Percentiles rank a stretch among this genome's conserved stretches.
These are phyloP conservation scores for Procavia capensis DNA, from an alignment of 2,113 vertebrate genomes.

Conservation along the genomic window DNA sequence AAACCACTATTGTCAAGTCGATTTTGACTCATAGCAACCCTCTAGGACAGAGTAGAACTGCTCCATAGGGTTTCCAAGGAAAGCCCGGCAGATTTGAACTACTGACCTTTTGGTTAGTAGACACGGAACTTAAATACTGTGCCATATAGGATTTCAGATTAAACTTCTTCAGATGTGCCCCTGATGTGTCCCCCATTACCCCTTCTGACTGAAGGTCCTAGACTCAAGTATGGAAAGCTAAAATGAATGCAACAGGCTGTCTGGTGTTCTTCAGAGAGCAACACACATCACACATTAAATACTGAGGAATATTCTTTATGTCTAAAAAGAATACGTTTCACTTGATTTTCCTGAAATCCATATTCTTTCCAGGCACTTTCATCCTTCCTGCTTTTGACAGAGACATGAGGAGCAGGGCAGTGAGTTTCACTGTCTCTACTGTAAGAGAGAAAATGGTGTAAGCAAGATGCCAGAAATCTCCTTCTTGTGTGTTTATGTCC, in stretches of 20 bases:
- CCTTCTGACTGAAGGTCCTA: background rate
- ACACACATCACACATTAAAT: background rate
- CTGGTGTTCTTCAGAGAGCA: background rate
- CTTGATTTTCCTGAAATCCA: background rate
- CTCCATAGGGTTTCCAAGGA: too few relatives aligned
- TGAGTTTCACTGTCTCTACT: background rate
- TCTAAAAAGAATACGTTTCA: background rate
- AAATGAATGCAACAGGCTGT: background rate
- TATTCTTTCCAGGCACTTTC: background rate
- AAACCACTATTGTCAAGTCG: too few relatives aligned
- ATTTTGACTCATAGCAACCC: too few relatives aligned
- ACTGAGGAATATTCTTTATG: background rate
- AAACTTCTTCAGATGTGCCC: background rate
- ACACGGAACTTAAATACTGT: too few relatives aligned
- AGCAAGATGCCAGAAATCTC: background rate
- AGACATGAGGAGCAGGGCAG: background rate
- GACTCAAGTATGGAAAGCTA: background rate
- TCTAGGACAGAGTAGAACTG: too few relatives aligned
- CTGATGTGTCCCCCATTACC: background rate
- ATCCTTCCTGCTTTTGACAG: background rate
- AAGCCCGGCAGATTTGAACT: too few relatives aligned
- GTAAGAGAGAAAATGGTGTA: background rate
- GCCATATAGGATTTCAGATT: background rate
- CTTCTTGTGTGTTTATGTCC: too few relatives aligned
- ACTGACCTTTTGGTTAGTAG: too few relatives aligned